These are phyloP conservation scores for Sandelia bainsii DNA, from an alignment of 2,797 vertebrate species.

Conservation along the genomic window DNA sequence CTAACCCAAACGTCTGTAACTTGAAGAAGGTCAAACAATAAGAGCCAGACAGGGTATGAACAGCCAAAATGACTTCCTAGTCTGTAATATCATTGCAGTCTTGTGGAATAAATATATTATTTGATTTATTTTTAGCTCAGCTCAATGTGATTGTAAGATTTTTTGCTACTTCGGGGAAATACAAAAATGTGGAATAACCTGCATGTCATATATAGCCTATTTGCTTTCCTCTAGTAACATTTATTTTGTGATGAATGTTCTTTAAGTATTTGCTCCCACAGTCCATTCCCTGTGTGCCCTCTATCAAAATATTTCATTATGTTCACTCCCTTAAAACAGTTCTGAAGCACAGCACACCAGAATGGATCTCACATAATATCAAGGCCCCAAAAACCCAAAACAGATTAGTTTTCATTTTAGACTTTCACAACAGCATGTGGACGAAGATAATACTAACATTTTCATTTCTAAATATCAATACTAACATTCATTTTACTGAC, in stretches of 20 bases:
- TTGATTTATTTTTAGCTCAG: slow-evolving; percentile 53
- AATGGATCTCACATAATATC: slow-evolving; percentile 16
- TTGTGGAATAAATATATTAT: slow-evolving; percentile 29
- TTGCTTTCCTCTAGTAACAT: slow-evolving; percentile 27
- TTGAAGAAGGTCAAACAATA: slow-evolving; percentile 46
- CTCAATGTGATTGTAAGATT: neutral
- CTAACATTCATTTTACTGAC: neutral
- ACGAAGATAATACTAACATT: slow-evolving; percentile 37
- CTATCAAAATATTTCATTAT: slow-evolving; percentile 34
- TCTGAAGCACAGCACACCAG: slow-evolving; percentile 38
- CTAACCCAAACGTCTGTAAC: slow-evolving; percentile 33
- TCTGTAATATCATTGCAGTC: slow-evolving; percentile 29
- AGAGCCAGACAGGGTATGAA: slow-evolving; percentile 21
- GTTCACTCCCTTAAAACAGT: slow-evolving; percentile 16
- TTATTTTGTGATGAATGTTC: slow-evolving; percentile 33
- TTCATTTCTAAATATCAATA: neutral
- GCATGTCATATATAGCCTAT: slow-evolving; percentile 27
- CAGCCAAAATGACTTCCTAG: slow-evolving; percentile 16
- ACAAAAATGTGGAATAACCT: slow-evolving; percentile 23
- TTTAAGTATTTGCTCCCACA: slow-evolving; percentile 3
- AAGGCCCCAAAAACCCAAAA: slow-evolving; percentile 1
- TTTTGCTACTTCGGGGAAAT: slow-evolving; percentile 28
- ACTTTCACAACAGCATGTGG: slow-evolving; percentile 23
- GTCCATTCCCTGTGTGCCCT: slow-evolving; percentile 15
- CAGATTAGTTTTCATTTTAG: slow-evolving; percentile 11